Evolutionary conservation across 2,888 invertebrate species (phyloP).

Genomic region (Drosophila falleni): DNA sequence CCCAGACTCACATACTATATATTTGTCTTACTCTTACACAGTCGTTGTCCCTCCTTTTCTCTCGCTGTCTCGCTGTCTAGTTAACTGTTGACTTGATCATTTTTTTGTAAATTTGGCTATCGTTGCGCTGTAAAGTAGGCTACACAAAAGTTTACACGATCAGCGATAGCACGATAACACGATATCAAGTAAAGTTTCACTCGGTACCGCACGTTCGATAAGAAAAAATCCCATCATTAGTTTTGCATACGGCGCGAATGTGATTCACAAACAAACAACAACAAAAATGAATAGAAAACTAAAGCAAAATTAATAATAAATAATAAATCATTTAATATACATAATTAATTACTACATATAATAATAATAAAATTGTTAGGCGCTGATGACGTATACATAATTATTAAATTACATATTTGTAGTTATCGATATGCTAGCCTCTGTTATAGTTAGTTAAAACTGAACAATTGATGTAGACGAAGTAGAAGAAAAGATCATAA

Average conservation of each 20-base stretch:
- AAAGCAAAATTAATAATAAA: constrained; percentile 38
- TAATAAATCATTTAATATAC: constrained; percentile 60
- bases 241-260: constrained; percentile 64
- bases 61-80: constrained; percentile 44
- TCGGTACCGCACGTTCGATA: constrained; percentile 10
- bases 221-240: constrained; percentile 30
- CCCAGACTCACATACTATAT: constrained; percentile 11
- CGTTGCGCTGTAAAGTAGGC: constrained; percentile 41
- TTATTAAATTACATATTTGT: constrained; percentile 42
- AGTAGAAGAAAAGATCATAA: constrained; percentile 5
- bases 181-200: constrained; percentile 2
- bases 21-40: constrained; percentile 17
- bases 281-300: constrained; percentile 24
- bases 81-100: constrained; percentile 33
- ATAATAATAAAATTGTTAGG: constrained; percentile 57
- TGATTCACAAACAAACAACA: constrained; percentile 67
- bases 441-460: constrained; percentile 78
- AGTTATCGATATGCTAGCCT: constrained; percentile 58
- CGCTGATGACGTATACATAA: constrained; percentile 35
- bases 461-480: constrained; percentile 43
- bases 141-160: constrained; percentile 20
- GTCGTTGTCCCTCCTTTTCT: constrained; percentile 11
- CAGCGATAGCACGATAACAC: constrained; percentile 6
- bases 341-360: constrained; percentile 45
- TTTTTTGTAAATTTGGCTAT: constrained; percentile 40